A percentile compares a stretch with the other conserved stretches of the same genome.
phyloP scores from a whole-genome alignment of 2,113 vertebrate species.

The Leiothrix lutea region DNA sequence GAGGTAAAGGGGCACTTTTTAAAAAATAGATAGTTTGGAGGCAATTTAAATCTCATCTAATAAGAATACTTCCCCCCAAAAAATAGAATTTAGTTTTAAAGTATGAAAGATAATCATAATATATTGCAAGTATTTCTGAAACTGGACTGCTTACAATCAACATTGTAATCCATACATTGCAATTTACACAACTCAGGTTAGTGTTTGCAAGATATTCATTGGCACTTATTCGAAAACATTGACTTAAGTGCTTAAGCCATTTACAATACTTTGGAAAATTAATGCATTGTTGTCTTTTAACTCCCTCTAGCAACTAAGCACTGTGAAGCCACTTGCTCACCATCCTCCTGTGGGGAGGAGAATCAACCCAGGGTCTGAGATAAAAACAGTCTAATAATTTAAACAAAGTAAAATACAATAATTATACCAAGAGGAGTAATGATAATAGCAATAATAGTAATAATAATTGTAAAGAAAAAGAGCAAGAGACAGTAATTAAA shows the following conservation, averaged over 20 bases:
- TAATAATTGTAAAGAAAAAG: background rate
- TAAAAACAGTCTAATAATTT: background rate
- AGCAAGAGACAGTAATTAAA: background rate
- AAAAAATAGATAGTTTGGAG: background rate
- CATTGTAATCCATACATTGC: background rate
- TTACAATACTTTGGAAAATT: background rate
- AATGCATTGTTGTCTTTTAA: background rate
- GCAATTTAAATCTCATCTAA: background rate
- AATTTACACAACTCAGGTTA: background rate
- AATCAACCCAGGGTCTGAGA: background rate
- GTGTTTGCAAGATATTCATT: background rate
- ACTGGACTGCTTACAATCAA: background rate
- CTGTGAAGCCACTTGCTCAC: background rate
- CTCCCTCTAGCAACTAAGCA: background rate
- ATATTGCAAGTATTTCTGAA: background rate
- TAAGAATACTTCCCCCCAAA: background rate
- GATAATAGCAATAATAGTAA: background rate
- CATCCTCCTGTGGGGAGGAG: background rate
- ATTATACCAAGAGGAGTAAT: background rate
- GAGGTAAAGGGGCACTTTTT: background rate
- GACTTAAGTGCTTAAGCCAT: background rate
- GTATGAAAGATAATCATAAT: background rate
- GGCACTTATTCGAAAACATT: background rate
- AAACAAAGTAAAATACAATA: background rate
- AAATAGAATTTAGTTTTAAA: background rate